Conservation (phyloP, 2,113 vertebrate genomes). For the Eulemur macaco region DNA sequence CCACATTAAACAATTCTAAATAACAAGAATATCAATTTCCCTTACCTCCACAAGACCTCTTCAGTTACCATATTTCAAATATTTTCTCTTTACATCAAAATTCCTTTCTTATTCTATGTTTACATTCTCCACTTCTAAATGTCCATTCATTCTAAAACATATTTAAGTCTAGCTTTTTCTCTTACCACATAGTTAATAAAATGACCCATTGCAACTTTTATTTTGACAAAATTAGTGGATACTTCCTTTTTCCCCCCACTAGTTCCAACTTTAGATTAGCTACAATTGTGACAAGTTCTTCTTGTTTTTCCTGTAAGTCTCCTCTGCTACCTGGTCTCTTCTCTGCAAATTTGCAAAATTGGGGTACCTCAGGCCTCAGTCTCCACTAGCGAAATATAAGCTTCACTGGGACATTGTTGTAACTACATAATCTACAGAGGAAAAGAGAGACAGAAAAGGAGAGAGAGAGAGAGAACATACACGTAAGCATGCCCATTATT, state of each 20-base stretch:
- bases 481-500: no score
- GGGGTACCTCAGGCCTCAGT: neutral
- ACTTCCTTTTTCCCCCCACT: neutral
- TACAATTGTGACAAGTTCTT: neutral
- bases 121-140: neutral
- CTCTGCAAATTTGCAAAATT: neutral
- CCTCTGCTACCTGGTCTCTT: neutral
- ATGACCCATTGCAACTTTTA: accelerated
- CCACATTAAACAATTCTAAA: neutral
- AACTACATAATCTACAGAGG: neutral
- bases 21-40: neutral
- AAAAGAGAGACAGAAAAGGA: no score
- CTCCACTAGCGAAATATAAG: neutral
- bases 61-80: neutral
- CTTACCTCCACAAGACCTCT: neutral
- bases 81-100: neutral
- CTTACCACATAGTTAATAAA: neutral
- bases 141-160: neutral
- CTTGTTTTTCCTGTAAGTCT: neutral
- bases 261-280: neutral
- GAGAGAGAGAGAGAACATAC: neutral
- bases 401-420: neutral
- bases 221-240: neutral
- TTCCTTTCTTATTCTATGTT: neutral
- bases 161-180: neutral